Percentiles rank a stretch among this genome's conserved stretches.
Conservation (phyloP, 2,797 vertebrate genomes). For the Myoxocephalus aenaeus region DNA sequence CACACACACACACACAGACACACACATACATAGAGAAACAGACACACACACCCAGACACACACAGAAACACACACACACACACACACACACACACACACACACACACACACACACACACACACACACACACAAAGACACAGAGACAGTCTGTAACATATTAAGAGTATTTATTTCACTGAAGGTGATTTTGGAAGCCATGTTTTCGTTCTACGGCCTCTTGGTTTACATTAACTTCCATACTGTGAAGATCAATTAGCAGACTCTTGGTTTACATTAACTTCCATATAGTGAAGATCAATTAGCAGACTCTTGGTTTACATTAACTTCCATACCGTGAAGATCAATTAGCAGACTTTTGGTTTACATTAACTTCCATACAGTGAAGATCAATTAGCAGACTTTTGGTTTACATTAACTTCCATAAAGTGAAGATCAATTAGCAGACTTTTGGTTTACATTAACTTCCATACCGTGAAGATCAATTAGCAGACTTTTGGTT, state of each 20-base stretch:
- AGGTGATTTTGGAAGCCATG: no score
- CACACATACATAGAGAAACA: no score
- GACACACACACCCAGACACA: no score
- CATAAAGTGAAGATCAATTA: conserved; percentile 5
- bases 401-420: neutral
- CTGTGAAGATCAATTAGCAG: conserved; percentile 14
- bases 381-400: conserved; percentile 15
- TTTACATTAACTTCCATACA: neutral
- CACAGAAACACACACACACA: no score
- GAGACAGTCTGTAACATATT: no score
- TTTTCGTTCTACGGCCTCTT: no score
- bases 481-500: neutral
- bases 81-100: no score
- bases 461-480: conserved; percentile 4
- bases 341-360: conserved; percentile 5
- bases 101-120: no score
- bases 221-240: neutral
- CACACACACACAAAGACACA: no score
- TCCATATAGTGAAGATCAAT: conserved; percentile 10
- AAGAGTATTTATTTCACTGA: no score
- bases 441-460: neutral
- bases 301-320: neutral
- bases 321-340: neutral
- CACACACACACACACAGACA: no score
- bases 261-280: neutral